A percentile compares a stretch with the other conserved stretches of the same genome.
Evolutionary conservation across 2,113 vertebrate species (phyloP).

Genomic region (Dipodomys spectabilis): DNA sequence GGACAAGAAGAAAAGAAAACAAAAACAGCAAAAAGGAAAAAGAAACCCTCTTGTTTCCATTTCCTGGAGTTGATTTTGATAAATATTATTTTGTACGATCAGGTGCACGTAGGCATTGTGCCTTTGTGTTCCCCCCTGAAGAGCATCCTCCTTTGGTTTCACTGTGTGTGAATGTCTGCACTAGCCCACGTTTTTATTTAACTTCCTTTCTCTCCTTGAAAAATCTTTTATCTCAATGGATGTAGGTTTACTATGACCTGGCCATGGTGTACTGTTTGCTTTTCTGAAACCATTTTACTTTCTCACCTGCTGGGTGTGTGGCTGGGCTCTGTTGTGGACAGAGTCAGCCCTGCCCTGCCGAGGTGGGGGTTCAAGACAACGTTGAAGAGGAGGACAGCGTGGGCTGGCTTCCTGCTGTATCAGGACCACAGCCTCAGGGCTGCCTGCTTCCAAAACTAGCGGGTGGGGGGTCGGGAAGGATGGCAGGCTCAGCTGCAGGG

Average conservation of each 20-base stretch:
- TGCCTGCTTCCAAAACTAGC: neutral
- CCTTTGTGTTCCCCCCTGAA: too few species aligned
- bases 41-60: too few species aligned
- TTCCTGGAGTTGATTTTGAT: too few species aligned
- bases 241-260: neutral
- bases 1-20: too few species aligned
- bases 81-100: too few species aligned
- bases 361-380: neutral
- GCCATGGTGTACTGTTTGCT: neutral
- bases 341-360: neutral
- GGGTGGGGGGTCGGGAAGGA: neutral
- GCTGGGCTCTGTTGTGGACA: neutral
- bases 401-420: neutral
- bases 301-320: neutral
- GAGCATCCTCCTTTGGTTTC: too few species aligned
- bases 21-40: too few species aligned
- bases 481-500: fast-evolving
- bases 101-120: too few species aligned
- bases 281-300: neutral
- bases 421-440: neutral
- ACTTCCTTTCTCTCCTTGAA: neutral
- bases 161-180: too few species aligned
- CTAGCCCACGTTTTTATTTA: neutral
- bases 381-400: too few species aligned
- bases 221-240: neutral